Conservation (phyloP, 2,797 vertebrate species). For the Hydrophis major region DNA sequence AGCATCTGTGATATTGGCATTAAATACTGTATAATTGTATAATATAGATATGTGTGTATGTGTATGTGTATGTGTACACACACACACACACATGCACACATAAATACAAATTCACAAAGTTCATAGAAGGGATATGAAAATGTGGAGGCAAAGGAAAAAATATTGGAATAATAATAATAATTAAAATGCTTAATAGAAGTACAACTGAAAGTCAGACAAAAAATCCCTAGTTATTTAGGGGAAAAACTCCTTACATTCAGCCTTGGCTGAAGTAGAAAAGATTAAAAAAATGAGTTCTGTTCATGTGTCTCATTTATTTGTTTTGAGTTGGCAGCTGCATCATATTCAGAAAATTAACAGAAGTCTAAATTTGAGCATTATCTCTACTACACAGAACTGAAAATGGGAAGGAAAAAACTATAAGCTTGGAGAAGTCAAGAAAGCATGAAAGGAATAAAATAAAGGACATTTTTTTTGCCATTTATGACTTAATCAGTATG, state of each 20-base stretch:
- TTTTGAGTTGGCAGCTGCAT: background rate
- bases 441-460: background rate
- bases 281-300: background rate
- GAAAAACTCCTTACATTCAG: background rate
- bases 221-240: background rate
- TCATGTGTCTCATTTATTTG: background rate
- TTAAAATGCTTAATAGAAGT: background rate
- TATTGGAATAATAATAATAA: background rate
- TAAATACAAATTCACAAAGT: background rate
- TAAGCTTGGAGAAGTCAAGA: background rate
- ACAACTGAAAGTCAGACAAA: background rate
- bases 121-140: background rate
- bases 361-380: background rate
- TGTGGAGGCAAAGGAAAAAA: background rate
- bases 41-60: background rate
- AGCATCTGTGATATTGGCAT: background rate
- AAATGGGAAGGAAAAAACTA: background rate
- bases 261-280: background rate
- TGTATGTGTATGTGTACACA: background rate
- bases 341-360: background rate
- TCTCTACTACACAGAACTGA: background rate
- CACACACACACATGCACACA: background rate
- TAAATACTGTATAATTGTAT: background rate
- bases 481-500: background rate
- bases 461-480: background rate